phyloP scores from a whole-genome alignment of 2,888 invertebrate genomes.

The Spisula subtruncata region DNA sequence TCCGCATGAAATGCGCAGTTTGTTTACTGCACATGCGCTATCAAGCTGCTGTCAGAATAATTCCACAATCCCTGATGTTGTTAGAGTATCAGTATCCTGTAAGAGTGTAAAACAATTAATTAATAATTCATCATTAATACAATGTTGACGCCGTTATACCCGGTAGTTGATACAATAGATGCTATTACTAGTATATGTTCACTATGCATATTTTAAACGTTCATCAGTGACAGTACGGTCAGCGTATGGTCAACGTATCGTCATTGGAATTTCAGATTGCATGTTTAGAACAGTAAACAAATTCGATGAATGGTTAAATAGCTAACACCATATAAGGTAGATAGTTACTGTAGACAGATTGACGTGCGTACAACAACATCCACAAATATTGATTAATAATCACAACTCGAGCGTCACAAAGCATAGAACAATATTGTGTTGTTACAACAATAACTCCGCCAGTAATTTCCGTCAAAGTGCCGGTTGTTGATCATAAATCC shows the following conservation, averaged over 20 bases:
- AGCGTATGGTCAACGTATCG: neutral
- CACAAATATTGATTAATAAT: too few species aligned
- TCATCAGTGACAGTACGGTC: neutral
- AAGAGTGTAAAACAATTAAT: constrained; percentile 14
- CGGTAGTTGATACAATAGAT: neutral
- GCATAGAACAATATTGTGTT: neutral
- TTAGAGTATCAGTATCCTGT: neutral
- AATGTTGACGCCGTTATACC: neutral
- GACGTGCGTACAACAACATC: neutral
- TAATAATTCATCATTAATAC: neutral
- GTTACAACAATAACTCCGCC: neutral
- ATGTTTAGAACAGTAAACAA: neutral
- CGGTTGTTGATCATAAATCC: neutral
- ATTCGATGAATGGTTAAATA: neutral
- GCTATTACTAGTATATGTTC: neutral
- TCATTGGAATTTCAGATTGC: neutral
- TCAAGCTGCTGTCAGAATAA: neutral
- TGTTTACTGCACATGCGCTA: neutral
- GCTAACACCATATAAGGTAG: neutral
- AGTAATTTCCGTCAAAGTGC: neutral
- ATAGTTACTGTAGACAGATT: too few species aligned
- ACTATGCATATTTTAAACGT: neutral
- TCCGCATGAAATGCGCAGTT: neutral
- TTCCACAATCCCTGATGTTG: neutral
- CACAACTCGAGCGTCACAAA: neutral